phyloP scores from a whole-genome alignment of 2,113 vertebrate genomes.

The Circaetus gallicus region DNA sequence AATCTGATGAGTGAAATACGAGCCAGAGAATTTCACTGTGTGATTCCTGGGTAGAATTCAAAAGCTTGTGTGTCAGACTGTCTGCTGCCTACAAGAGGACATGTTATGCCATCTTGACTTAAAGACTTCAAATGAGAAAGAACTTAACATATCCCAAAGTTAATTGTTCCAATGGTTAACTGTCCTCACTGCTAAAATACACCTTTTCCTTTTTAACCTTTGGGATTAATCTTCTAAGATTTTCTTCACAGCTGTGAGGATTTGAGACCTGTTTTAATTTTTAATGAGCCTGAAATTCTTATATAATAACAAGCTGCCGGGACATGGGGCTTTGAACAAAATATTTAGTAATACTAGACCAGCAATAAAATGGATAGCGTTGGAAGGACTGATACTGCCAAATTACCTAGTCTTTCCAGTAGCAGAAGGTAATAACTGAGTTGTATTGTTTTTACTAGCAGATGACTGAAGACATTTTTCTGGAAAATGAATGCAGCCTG shows the following conservation, averaged over 20 bases:
- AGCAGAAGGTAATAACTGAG: background rate
- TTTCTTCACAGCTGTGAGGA: background rate
- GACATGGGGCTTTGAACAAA: background rate
- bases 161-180: background rate
- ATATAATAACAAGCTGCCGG: background rate
- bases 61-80: background rate
- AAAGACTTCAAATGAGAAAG: background rate
- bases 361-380: background rate
- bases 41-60: background rate
- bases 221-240: background rate
- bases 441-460: background rate
- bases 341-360: background rate
- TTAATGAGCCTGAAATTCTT: background rate
- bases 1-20: background rate
- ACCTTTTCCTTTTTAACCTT: background rate
- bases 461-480: background rate
- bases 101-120: background rate
- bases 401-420: background rate
- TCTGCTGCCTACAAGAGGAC: background rate
- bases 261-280: background rate
- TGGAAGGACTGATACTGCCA: background rate
- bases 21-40: background rate
- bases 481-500: background rate
- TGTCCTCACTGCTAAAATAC: background rate
- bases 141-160: background rate